Base-by-base conservation (phyloP, 2,888 invertebrate genomes). In the Helobdella robusta region DNA sequence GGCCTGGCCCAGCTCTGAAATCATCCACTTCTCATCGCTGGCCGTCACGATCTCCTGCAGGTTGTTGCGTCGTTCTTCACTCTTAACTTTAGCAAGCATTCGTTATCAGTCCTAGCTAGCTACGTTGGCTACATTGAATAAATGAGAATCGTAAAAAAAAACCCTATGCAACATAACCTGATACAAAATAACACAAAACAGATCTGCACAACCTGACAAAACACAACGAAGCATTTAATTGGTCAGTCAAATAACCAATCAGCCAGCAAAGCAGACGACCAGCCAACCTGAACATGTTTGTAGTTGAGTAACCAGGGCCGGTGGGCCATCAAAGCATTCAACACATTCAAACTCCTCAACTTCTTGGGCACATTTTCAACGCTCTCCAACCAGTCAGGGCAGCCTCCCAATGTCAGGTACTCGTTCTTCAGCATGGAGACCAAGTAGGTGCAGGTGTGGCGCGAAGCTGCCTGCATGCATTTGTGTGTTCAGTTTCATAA, bases 1-100 rank as follows among this genome's bases (percentile, higher is more conserved):
- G 66, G 89, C 90, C 75, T 90, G 89, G 30, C 89, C 88, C 70
- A 91, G 85, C 81, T 91, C 89, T 23, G 87, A 86, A 69, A 90
- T 77, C 23, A 89, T 88, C 78, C 78, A 78, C 67, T 75, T 75
- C 69, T 77, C 75, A 25, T 56, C 56, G 0, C 76, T 75, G 62
- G 71, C 69, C 0, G 75, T 74, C 59, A 78, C 68, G 67, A 74
- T 74, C 77, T 78, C n/a, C n/a, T n/a, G n/a, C n/a, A n/a, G n/a
- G n/a, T n/a, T n/a, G n/a, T n/a, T n/a, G n/a, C n/a, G n/a, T n/a
- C n/a, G n/a, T n/a, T n/a, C n/a, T n/a, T n/a, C n/a, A n/a, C n/a
- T n/a, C n/a, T n/a, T n/a, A n/a, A n/a, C n/a, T n/a, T n/a, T n/a
- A n/a, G n/a, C n/a, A n/a, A n/a, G n/a, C n/a, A n/a, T n/a, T n/a